Evolutionary conservation across 2,113 vertebrate species (phyloP), one percentile per base, ranked within the genome.

Genomic region (Sialia sialis): DNA sequence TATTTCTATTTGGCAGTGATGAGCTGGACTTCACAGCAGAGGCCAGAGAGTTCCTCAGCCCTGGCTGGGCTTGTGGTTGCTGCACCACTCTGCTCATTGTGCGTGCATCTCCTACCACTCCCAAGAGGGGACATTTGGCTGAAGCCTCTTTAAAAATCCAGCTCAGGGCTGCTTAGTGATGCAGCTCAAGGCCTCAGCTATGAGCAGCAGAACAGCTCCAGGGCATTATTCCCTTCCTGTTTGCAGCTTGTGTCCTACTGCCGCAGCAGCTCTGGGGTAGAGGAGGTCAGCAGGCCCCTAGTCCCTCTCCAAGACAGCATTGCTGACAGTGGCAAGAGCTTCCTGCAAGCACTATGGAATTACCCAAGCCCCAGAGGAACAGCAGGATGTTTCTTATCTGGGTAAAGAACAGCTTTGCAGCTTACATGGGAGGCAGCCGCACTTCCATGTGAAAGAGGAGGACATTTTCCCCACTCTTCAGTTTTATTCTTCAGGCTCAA

Each of bases 341-440:
- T 92, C 43, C 39, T 77, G 55, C 85, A 81, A 90, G 68, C 51
- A 10, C 51, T 30, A 8, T 4, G 43, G 85, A 85, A 90, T 80
- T 90, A 94, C 25, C 32, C 64, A 62, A 86, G 63, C 46, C 49
- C 74, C 74, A 39, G 22, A 43, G 69, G 85, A 88, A 62, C 41
- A 90, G 41, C 75, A 75, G 82, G 84, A 72, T 79, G 32, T 76
- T 90, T 56, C 82, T 94, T 69, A 88, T 23, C 60, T 74, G 77
- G 75, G 90, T 85, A 92, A 88, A 77, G 88, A 46, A 94, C 34
- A 73, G 90, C 92, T 96, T 96, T 93, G 75, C 79, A 86, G 82
- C 90, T 95, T 96, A 92, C 72, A 13, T 55, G 29, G 32, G 46
- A 94, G 63, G 92, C 92, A 96, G 75, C 38, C 1, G 20, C 51